Base-by-base conservation (phyloP, 64 coral and sea anemone species). In the Montipora sp. region DNA sequence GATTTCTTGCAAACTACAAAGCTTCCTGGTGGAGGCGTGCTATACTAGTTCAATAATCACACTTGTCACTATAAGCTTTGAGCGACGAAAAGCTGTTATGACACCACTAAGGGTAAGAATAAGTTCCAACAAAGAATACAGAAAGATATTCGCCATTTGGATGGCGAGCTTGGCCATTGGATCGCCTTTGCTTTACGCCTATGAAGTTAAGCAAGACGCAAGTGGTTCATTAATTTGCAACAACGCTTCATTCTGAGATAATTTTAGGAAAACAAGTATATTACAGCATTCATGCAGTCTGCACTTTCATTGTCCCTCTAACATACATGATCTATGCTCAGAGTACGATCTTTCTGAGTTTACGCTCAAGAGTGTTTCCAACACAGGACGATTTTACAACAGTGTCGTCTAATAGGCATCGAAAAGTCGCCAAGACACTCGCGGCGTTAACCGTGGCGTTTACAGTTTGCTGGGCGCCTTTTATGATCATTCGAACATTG, bases 1-100 rank as follows among this genome's bases (percentile, higher is more conserved):
- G 2, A 20, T 84, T n/a, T 61, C 90, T 15, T 92, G 90, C 23
- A 92, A 92, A n/a, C 49, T 77, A 59, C 90, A 85, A 49, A 61
- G 80, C 11, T 92, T 84, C 43, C 55, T 73, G 43, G 65, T 92
- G 43, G 90, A 92, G 53, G 72, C 80, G 5, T 77, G 80, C 53
- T 78, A 92, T 14, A 84, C 90, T 14, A 55, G 63, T 49, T 84
- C 90, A 13, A 91, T 91, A 5, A 71, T 79, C 3, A 91, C 89
- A 7, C 78, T 83, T 82, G 66, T 59, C 8, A 5, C 75, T 3
- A 91, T 91, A 74, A 81, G 78, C 9, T 43, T 44, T 82, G 78
- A 91, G 68, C n/a, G 89, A 36, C 65, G 60, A 5, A 83, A 60
- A 23, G 89, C 79, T 15, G 67, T 91, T 22, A 69, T 72, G 0